Conservation (phyloP, 2,888 invertebrate genomes). For the Eueremaeus valkanovi region DNA sequence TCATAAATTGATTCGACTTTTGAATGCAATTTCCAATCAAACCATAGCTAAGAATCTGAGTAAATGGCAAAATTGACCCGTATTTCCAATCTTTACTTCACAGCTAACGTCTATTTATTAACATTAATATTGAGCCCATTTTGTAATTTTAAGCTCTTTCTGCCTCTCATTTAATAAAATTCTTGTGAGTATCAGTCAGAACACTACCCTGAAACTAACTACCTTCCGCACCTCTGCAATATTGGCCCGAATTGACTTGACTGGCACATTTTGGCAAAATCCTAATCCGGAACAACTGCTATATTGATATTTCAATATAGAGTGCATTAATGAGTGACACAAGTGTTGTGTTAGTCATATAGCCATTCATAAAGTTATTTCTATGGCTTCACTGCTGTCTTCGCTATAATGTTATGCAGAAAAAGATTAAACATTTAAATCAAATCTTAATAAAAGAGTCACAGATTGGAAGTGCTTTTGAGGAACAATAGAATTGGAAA, state of each 20-base stretch:
- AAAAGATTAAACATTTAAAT: slow-evolving; percentile 14
- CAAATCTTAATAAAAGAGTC: slow-evolving; percentile 14
- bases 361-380: neutral
- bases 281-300: neutral
- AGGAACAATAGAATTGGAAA: neutral
- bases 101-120: too few relatives aligned
- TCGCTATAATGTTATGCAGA: neutral
- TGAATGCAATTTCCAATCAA: neutral
- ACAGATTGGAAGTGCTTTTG: neutral
- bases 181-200: too few relatives aligned
- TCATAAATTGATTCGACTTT: neutral
- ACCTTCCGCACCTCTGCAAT: too few relatives aligned
- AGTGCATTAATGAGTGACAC: slow-evolving; percentile 11
- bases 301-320: neutral
- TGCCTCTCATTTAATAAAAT: too few relatives aligned
- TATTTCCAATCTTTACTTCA: too few relatives aligned
- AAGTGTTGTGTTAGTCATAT: slow-evolving; percentile 16
- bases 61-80: too few relatives aligned
- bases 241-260: too few relatives aligned
- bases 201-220: too few relatives aligned
- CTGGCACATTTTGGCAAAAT: too few relatives aligned
- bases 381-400: neutral
- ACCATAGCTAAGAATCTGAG: too few relatives aligned
- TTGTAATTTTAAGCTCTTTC: too few relatives aligned
- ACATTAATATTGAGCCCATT: too few relatives aligned